Base-by-base conservation (phyloP, 2,113 vertebrate species). In the Chloebia gouldiae region DNA sequence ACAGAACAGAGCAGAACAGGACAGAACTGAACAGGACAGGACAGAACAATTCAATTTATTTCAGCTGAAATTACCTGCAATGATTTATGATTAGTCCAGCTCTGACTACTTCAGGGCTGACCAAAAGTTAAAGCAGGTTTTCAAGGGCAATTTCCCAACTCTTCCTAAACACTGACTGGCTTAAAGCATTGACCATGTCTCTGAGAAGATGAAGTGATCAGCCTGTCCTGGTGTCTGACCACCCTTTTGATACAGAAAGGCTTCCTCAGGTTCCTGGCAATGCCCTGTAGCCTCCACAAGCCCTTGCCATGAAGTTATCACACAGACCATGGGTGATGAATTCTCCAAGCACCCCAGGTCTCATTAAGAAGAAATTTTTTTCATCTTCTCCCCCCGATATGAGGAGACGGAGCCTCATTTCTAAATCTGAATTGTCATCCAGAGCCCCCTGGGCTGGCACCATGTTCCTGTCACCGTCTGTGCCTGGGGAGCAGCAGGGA, bases 321-420 rank as follows among this genome's bases (percentile, higher is more conserved):
- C 42, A 10, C 11, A 66, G n/a, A 42, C 16, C 11, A 4, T 1
- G 1, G 18, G 28, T 10, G 56, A 31, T 35, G 44, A 39, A 47
- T 33, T 47, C 64, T 70, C 31, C 40, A 69, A 63, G 31, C 31
- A 28, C 22, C 19, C 39, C 21, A 4, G 25, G 15, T 65, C 13
- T 16, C 22, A 60, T 13, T 19, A 60, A 69, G 35, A 71, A 39
- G 42, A 63, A 19, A 45, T 59, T 87, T 75, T 75, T 61, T 57
- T 59, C 23, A 49, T 30, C 45, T n/a, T 61, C n/a, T 70, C 15
- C 21, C 13, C 4, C 4, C 12, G 0, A 3, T 30, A 19, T 0
- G 0, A 75, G 30, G 14, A 5, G 10, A 45, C 8, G 50, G 11
- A 16, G 23, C 9, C 31, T 82, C 18, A 57, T 45, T 80, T 82